phyloP scores from a whole-genome alignment of 2,888 invertebrate genomes.

The Calameuta filiformis region DNA sequence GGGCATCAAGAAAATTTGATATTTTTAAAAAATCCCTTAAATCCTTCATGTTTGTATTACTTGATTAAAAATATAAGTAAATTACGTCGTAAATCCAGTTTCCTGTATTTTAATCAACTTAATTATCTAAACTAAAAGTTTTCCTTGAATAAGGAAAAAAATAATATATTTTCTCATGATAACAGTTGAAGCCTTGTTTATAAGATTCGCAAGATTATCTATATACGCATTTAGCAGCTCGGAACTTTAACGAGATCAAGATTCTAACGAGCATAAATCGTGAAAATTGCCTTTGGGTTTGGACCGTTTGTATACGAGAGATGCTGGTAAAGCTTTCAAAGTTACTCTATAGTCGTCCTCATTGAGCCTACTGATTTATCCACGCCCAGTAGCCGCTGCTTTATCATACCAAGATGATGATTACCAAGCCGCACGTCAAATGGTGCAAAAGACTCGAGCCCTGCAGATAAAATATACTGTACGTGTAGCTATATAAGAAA shows the following conservation, averaged over 20 bases:
- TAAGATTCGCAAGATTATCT: not conserved
- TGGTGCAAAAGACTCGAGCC: conserved; percentile 40
- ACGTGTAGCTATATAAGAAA: not conserved
- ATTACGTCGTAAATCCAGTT: not conserved
- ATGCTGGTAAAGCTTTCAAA: conserved; percentile 19
- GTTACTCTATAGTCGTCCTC: conserved; percentile 21
- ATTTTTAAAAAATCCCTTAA: not conserved
- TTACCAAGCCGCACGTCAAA: conserved; percentile 52
- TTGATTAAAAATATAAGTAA: not conserved
- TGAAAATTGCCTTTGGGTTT: not conserved
- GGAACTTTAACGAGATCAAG: not conserved
- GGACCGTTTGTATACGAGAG: not conserved
- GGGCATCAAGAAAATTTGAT: not conserved
- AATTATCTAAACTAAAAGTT: not conserved
- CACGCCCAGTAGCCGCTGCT: conserved; percentile 62
- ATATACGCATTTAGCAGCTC: not conserved
- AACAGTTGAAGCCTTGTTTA: not conserved
- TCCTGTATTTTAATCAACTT: not conserved
- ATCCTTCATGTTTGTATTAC: not conserved
- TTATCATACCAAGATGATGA: conserved; percentile 58
- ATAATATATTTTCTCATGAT: not conserved
- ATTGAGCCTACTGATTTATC: conserved; percentile 56
- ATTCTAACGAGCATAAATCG: not conserved
- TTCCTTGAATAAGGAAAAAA: not conserved
- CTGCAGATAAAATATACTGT: conserved; percentile 26